Base-by-base conservation (phyloP, 2,888 invertebrate genomes). In the Venusia cambrica region DNA sequence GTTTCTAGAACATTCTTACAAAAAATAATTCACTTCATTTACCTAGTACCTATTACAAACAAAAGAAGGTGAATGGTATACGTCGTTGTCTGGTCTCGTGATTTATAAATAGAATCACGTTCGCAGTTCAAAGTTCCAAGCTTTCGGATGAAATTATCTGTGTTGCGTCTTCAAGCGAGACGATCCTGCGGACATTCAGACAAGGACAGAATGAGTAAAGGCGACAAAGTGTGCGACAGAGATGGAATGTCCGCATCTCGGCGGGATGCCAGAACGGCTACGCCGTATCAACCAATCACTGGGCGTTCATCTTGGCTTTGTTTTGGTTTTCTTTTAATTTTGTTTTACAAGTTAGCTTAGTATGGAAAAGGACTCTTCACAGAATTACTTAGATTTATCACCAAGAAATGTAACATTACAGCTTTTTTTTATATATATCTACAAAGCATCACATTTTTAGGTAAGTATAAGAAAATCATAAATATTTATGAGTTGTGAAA, bases 91-190 rank as follows among this genome's bases (percentile, higher is more conserved):
- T 63, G 56, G 50, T 47, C 48, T 13, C 3, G 10, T n/a, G 57
- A 58, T 63, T 66, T 52, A 68, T 71, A 77, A 81, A 72, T 71
- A 75, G 72, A 76, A 75, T 66, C 67, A 41, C 50, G 53, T 51
- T 48, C 72, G 63, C 71, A 50, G 73, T 80, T 73, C 75, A 65
- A 75, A 79, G 68, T 70, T 76, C 70, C 36, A 57, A 83, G 81
- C 79, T 78, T 73, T 68, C 71, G 74, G 78, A 77, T 77, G 70
- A 77, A 33, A 78, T 80, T 77, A 83, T 85, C 85, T 85, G 79
- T 66, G 80, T 78, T 84, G 69, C 74, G 84, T 83, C 85, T 81
- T 80, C 54, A 81, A 84, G 79, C 81, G 79, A 74, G 69, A 83
- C 85, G 73, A 80, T 84, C 78, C 75, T 83, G 81, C 77, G 73